Evolutionary conservation across 1,140 invertebrate genomes (phyloP), one percentile per base, ranked within the genome.

Genomic region (Drosophila azteca): DNA sequence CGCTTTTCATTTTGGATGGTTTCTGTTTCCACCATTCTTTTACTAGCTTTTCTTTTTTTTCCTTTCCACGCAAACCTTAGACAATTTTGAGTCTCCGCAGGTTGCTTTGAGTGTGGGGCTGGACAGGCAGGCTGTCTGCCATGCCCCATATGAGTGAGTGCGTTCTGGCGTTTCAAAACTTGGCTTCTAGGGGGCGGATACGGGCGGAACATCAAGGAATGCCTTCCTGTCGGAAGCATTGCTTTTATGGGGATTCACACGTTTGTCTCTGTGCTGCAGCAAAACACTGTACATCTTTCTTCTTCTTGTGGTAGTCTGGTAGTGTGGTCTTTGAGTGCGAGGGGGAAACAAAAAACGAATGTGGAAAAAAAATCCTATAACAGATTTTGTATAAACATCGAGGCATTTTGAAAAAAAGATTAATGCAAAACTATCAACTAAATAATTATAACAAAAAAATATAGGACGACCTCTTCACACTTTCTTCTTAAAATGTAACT

Each of bases 31-130:
- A 9, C 11, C 59, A 29, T 67, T 67, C 20, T n/a, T 26, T 29
- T 9, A 11, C 11, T 39, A 8, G 24, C 41, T 48, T 54, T 41
- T 15, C 3, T 24, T 61, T 50, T 8, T 8, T 20, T 17, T 8
- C 44, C 31, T 26, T 26, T 26, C 50, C 61, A 62, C 58, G 64
- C 66, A 51, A 77, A 74, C 90, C 90, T 74, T 91, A 91, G 90
- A 91, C 90, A 88, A 91, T 63, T 63, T 87, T 49, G 64, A 88
- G 88, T 90, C 88, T 90, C 88, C 69, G 82, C 88, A 90, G 88
- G 88, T 69, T 62, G 81, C 81, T 9, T 61, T 49, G 46, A 54
- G 54, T 53, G 41, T 51, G 11, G 41, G 44, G 24, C 24, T 5
- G 24, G 24, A 26, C 20, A 53, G 67, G 29, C 52, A 68, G 54